phyloP scores from a whole-genome alignment of 92 coral and sea anemone species.

The Epizoanthus illoricatus region DNA sequence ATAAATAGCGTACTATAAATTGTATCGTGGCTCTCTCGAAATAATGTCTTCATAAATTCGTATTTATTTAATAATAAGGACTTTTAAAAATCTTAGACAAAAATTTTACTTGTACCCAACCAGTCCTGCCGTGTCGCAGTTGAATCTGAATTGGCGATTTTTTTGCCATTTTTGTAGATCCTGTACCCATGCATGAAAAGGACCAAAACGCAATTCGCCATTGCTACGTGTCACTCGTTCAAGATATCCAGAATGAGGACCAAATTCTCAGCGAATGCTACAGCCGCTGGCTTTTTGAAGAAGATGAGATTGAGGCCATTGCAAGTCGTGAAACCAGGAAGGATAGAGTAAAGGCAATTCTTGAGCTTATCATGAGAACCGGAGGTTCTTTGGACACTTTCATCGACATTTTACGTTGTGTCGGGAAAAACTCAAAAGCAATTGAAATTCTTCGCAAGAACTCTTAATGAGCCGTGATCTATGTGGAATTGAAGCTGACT shows the following conservation, averaged over 20 bases:
- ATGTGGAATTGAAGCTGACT: neutral
- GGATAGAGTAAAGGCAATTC: neutral
- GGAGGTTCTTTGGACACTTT: neutral
- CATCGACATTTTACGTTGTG: neutral
- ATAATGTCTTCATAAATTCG: too few species aligned
- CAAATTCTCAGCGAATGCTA: neutral
- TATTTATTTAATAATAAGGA: too few species aligned
- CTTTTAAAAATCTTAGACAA: too few species aligned
- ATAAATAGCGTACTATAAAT: too few species aligned
- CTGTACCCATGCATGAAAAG: conserved; percentile 12
- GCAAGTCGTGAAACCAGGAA: neutral
- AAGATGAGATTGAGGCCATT: neutral
- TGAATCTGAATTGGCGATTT: neutral
- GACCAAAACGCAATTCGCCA: neutral
- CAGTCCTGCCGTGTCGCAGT: neutral
- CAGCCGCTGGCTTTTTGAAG: conserved; percentile 11
- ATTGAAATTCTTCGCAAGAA: neutral
- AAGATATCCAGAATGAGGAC: neutral
- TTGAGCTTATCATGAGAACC: neutral
- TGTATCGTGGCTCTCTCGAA: too few species aligned
- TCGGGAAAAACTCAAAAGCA: neutral
- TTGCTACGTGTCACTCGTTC: neutral
- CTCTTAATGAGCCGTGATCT: neutral
- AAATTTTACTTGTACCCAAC: too few species aligned
- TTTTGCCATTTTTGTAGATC: neutral